Conservation (phyloP, 2,113 vertebrate species). For the Ceyx margarethae region DNA sequence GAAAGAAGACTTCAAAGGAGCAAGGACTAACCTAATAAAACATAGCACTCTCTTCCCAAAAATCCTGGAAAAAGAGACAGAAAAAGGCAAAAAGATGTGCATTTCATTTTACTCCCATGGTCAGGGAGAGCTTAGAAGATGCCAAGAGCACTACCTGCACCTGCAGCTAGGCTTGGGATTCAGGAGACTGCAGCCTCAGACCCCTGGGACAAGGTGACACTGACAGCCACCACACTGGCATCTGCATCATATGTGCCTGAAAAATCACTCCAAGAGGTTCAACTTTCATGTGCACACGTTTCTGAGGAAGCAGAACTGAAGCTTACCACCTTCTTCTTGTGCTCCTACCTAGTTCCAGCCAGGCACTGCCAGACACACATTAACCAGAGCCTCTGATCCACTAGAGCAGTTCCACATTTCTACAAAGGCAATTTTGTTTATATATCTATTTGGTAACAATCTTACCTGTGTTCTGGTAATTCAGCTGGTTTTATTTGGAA, state of each 20-base stretch:
- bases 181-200: not conserved
- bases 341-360: not conserved
- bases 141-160: not conserved
- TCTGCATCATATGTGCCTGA: not conserved
- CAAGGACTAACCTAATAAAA: not conserved
- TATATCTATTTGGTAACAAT: not conserved
- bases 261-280: not conserved
- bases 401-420: not conserved
- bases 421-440: not conserved
- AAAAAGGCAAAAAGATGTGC: too few species aligned
- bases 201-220: not conserved
- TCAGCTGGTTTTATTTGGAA: constrained; percentile 88
- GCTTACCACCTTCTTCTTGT: not conserved
- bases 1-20: not conserved
- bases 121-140: not conserved
- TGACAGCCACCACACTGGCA: not conserved
- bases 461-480: constrained; percentile 88
- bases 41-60: not conserved
- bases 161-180: not conserved
- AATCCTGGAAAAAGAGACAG: not conserved
- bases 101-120: not conserved
- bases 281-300: not conserved
- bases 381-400: not conserved
- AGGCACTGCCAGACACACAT: not conserved
- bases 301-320: not conserved